Percentiles rank a stretch among this genome's conserved stretches.
These are phyloP conservation scores for Beris chalybata DNA, from an alignment of 2,888 invertebrate genomes.

Conservation along the genomic window DNA sequence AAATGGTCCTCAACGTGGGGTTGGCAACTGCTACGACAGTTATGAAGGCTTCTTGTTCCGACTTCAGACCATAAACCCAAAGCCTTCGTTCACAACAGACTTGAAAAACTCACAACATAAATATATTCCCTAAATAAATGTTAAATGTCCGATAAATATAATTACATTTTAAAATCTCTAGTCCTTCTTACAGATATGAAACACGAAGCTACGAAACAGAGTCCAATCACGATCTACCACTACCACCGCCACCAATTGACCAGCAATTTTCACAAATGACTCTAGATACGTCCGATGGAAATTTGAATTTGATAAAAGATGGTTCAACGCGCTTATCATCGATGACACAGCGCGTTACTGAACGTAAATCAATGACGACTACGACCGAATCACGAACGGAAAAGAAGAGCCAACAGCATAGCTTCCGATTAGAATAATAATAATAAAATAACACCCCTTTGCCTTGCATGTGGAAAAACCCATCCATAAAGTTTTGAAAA, in stretches of 20 bases:
- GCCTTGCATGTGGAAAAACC: neutral
- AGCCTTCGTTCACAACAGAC: no score
- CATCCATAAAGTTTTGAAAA: no score
- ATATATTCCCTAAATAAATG: neutral
- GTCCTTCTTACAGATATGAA: slow-evolving; percentile 50
- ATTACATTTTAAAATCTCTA: slow-evolving; percentile 27
- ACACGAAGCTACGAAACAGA: slow-evolving; percentile 54
- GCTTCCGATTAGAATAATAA: slow-evolving; percentile 54
- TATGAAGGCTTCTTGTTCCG: no score
- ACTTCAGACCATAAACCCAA: no score
- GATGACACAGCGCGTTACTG: slow-evolving; percentile 56
- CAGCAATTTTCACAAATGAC: slow-evolving; percentile 51
- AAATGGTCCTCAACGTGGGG: no score
- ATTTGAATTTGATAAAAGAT: slow-evolving; percentile 52
- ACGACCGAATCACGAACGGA: slow-evolving; percentile 55
- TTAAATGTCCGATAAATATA: slow-evolving; percentile 9
- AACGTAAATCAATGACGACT: slow-evolving; percentile 54
- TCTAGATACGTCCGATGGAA: slow-evolving; percentile 51
- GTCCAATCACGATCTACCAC: slow-evolving; percentile 45
- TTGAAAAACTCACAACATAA: no score
- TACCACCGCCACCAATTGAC: slow-evolving; percentile 44
- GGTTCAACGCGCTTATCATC: slow-evolving; percentile 54
- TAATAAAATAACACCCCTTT: neutral
- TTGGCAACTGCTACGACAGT: no score
- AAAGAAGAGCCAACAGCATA: slow-evolving; percentile 55